phyloP scores from a whole-genome alignment of 2,113 vertebrate genomes.

The Cephalopterus ornatus region DNA sequence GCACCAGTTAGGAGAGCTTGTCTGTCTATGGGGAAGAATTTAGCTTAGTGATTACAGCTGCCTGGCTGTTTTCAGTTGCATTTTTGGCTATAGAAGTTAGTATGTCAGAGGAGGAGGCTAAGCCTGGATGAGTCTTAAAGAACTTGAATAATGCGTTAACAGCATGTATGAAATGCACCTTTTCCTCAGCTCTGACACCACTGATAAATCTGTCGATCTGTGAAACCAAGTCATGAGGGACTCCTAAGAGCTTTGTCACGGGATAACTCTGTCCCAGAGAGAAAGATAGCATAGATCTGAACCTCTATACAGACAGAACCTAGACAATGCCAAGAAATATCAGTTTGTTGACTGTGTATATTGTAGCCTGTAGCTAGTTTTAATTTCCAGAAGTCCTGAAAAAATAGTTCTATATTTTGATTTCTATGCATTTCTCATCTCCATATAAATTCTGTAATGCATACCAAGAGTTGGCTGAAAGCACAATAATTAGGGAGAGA shows the following conservation, averaged over 20 bases:
- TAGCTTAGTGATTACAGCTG: background rate
- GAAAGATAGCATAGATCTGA: background rate
- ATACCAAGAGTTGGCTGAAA: background rate
- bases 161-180: background rate
- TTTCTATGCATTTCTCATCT: background rate
- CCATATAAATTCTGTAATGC: background rate
- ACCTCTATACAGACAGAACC: background rate
- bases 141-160: background rate
- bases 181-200: background rate
- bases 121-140: background rate
- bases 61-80: background rate
- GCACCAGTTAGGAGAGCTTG: background rate
- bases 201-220: background rate
- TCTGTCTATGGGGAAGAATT: background rate
- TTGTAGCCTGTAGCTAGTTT: background rate
- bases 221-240: background rate
- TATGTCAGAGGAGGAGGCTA: background rate
- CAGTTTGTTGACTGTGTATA: background rate
- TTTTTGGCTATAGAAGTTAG: background rate
- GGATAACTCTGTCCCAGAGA: background rate
- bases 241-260: background rate
- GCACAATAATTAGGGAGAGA: background rate
- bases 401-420: background rate
- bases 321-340: background rate
- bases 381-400: background rate